phyloP scores from a whole-genome alignment of 2,113 vertebrate genomes.

The Candoia aspera region DNA sequence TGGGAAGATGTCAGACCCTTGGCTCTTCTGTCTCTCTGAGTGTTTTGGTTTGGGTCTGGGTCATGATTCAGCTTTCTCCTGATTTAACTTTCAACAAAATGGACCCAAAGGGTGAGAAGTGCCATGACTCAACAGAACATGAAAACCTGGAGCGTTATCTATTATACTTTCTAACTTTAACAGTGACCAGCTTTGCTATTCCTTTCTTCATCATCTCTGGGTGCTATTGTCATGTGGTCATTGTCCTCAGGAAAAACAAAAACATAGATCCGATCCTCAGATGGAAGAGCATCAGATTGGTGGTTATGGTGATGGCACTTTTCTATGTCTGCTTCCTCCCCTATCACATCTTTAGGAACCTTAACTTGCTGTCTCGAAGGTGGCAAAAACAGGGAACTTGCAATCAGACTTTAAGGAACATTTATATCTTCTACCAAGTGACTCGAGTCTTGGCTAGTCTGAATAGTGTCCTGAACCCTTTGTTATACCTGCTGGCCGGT shows the following conservation, averaged over 20 bases:
- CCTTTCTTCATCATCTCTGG: constrained; percentile 76
- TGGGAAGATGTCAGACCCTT: constrained; percentile 66
- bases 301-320: constrained; percentile 75
- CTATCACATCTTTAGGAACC: constrained; percentile 77
- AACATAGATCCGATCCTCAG: constrained; percentile 64
- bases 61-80: constrained; percentile 69
- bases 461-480: constrained; percentile 81
- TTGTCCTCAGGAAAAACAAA: constrained; percentile 64
- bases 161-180: constrained; percentile 69
- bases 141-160: constrained; percentile 56
- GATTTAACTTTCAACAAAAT: constrained; percentile 74
- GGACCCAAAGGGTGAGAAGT: rapidly evolving
- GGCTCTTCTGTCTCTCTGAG: constrained; percentile 55
- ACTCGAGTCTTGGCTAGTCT: constrained; percentile 77
- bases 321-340: constrained; percentile 82
- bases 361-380: constrained; percentile 74
- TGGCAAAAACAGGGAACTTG: constrained; percentile 54
- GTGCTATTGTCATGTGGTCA: constrained; percentile 77
- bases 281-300: constrained; percentile 71
- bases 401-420: constrained; percentile 34
- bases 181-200: constrained; percentile 73
- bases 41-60: constrained; percentile 70
- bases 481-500: constrained; percentile 75
- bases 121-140: constrained; percentile 67
- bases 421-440: constrained; percentile 78